A percentile compares a stretch with the other conserved stretches of the same genome.
phyloP scores from a whole-genome alignment of 1,140 invertebrate species.

The Anastatus disparis region DNA sequence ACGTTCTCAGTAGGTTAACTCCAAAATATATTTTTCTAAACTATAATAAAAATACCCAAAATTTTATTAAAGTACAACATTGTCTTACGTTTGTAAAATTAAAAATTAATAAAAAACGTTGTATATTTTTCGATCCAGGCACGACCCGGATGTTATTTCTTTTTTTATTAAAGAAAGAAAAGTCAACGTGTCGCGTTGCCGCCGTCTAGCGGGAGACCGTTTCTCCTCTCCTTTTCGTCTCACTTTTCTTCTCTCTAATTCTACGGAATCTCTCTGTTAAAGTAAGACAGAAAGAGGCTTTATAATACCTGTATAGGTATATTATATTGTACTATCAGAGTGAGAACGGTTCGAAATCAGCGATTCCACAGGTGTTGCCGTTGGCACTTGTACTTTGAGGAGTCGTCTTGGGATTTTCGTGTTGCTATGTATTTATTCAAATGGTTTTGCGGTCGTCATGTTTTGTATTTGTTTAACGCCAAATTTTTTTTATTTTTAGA shows the following conservation, averaged over 20 bases:
- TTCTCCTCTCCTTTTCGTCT: not conserved
- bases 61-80: constrained; percentile 15
- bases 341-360: too few species aligned
- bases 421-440: too few species aligned
- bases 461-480: too few species aligned
- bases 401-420: too few species aligned
- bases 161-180: not conserved
- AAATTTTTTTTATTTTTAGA: too few species aligned
- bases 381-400: not conserved
- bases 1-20: not conserved
- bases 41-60: not conserved
- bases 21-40: not conserved
- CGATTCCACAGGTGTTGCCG: constrained; percentile 6
- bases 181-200: constrained; percentile 30
- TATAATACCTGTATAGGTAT: too few species aligned
- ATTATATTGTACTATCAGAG: too few species aligned
- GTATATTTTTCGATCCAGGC: too few species aligned
- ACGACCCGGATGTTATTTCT: not conserved
- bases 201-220: constrained; percentile 31
- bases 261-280: not conserved
- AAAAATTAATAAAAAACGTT: too few species aligned
- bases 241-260: not conserved
- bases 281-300: too few species aligned
- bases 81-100: too few species aligned
- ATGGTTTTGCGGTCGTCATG: too few species aligned